Conservation (phyloP, 2,888 invertebrate species). For the Malthinus seriepunctatus region DNA sequence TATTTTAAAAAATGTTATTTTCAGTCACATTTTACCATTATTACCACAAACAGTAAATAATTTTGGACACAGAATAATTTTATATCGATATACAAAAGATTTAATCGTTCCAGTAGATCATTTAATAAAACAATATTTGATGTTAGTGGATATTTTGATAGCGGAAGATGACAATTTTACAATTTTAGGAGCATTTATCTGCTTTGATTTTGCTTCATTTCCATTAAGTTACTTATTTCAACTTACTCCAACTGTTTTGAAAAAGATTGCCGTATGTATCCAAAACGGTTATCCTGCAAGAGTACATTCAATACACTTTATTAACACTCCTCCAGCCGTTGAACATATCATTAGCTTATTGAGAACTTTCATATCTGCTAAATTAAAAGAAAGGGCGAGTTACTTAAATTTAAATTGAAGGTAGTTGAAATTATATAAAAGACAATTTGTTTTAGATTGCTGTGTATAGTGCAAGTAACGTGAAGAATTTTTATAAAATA, state of each 20-base stretch:
- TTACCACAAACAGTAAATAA: neutral
- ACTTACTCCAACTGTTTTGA: slow-evolving; percentile 61
- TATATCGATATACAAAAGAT: too few relatives aligned
- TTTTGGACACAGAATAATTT: neutral
- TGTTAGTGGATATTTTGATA: slow-evolving; percentile 61
- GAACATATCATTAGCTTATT: neutral
- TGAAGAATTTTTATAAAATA: neutral
- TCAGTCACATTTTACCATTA: neutral
- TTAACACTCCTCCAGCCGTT: neutral
- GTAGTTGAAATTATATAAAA: too few relatives aligned
- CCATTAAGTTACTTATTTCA: slow-evolving; percentile 55
- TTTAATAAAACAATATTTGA: slow-evolving; percentile 44
- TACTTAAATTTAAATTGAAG: too few relatives aligned
- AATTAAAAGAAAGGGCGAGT: too few relatives aligned
- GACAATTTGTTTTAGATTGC: neutral
- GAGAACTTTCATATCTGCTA: too few relatives aligned
- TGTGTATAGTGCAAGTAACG: neutral
- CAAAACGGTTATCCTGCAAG: slow-evolving; percentile 65
- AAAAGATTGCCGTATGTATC: slow-evolving; percentile 53
- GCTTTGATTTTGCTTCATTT: slow-evolving; percentile 60
- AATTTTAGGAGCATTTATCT: slow-evolving; percentile 57
- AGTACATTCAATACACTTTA: slow-evolving; percentile 57
- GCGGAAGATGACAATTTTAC: slow-evolving; percentile 62
- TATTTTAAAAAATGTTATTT: too few relatives aligned
- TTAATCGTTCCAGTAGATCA: neutral